These are phyloP conservation scores for Aptenodytes patagonicus DNA, from an alignment of 2,113 vertebrate genomes.

Conservation along the genomic window DNA sequence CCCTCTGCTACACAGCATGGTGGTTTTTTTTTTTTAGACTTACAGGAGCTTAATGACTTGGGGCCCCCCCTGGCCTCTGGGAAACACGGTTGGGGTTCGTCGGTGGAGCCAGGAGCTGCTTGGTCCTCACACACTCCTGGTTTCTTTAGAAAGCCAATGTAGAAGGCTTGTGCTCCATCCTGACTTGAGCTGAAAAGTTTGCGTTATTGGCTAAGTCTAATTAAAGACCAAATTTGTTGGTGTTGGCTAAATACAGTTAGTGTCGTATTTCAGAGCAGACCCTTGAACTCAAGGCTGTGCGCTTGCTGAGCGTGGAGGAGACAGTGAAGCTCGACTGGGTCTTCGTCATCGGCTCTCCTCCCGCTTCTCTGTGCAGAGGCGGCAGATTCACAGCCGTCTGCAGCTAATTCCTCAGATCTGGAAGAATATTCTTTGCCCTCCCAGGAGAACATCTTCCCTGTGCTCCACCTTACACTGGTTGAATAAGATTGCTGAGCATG, in stretches of 20 bases:
- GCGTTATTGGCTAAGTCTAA: not conserved
- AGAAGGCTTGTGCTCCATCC: not conserved
- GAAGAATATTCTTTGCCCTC: too few relatives aligned
- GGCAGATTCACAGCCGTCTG: rapidly evolving
- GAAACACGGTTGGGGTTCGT: rapidly evolving
- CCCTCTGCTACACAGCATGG: rapidly evolving
- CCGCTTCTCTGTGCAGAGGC: not conserved
- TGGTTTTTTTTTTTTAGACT: not conserved
- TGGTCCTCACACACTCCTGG: not conserved
- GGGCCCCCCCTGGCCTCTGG: not conserved
- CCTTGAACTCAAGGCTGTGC: not conserved
- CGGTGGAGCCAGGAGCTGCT: not conserved
- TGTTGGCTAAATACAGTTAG: too few relatives aligned
- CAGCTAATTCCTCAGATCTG: not conserved
- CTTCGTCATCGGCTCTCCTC: too few relatives aligned
- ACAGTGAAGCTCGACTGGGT: too few relatives aligned
- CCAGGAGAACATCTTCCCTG: not conserved
- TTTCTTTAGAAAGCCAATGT: not conserved
- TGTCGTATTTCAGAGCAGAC: not conserved
- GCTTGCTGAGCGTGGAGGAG: not conserved
- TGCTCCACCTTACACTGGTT: not conserved
- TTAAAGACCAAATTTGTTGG: not conserved
- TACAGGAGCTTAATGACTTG: not conserved
- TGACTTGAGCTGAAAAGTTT: not conserved
- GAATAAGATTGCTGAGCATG: not conserved